These are phyloP conservation scores for Buceros bicornis DNA, from an alignment of 2,797 vertebrate genomes.

Conservation along the genomic window DNA sequence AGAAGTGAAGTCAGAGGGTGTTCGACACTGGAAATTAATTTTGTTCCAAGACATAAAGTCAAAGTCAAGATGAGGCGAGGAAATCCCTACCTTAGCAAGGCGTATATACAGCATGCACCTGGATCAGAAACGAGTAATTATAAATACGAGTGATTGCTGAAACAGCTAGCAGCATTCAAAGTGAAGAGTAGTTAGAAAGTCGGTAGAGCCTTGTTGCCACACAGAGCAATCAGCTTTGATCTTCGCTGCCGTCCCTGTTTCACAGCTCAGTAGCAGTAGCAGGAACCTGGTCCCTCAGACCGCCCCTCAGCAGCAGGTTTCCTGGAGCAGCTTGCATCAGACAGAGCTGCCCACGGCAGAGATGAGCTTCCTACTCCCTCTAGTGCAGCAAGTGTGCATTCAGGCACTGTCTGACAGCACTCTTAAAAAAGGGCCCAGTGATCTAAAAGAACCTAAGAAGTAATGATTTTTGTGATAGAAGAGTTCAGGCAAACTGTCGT, in stretches of 20 bases:
- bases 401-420: neutral
- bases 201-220: neutral
- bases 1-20: neutral
- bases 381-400: constrained; percentile 46
- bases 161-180: neutral
- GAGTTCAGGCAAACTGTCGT: neutral
- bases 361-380: constrained; percentile 52
- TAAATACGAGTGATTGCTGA: neutral
- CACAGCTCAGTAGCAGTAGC: neutral
- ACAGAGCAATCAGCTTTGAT: neutral
- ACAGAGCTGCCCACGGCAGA: neutral
- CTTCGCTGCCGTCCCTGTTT: neutral
- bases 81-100: neutral
- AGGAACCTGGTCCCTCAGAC: neutral
- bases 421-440: neutral
- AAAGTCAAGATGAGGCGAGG: neutral
- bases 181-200: neutral
- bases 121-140: neutral
- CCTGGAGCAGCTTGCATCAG: neutral
- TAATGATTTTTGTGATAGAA: neutral
- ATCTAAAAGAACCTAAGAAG: neutral
- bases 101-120: neutral
- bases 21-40: neutral
- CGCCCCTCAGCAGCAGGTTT: neutral
- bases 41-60: neutral